Evolutionary conservation across 2,113 vertebrate genomes (phyloP).

Genomic region (Carollia perspicillata): DNA sequence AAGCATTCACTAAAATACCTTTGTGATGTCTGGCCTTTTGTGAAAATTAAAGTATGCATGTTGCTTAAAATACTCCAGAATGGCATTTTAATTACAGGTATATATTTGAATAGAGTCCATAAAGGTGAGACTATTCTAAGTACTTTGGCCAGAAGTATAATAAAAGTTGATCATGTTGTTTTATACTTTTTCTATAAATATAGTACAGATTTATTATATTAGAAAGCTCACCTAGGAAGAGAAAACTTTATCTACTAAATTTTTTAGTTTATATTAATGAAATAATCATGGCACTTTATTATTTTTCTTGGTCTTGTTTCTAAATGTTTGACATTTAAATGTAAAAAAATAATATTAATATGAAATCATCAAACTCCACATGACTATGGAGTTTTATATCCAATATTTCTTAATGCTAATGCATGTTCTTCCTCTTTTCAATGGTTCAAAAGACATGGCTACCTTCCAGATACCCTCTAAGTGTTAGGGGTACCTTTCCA

Average conservation of each 20-base stretch:
- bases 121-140: neutral
- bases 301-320: neutral
- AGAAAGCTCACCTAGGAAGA: neutral
- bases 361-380: neutral
- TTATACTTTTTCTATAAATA: neutral
- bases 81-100: neutral
- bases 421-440: neutral
- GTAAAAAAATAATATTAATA: neutral
- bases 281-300: neutral
- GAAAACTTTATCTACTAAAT: neutral
- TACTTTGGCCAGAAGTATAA: neutral
- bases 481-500: neutral
- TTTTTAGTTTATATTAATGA: neutral
- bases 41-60: neutral
- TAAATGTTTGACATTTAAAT: neutral
- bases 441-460: neutral
- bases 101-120: neutral
- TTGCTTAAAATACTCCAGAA: neutral
- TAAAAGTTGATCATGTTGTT: neutral
- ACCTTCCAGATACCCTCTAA: neutral
- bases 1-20: neutral
- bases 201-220: neutral
- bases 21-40: neutral
- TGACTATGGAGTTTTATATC: neutral
- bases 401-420: neutral